Evolutionary conservation across 2,113 vertebrate genomes (phyloP), one percentile per base, ranked within the genome.

Genomic region (Vanacampus margaritifer): DNA sequence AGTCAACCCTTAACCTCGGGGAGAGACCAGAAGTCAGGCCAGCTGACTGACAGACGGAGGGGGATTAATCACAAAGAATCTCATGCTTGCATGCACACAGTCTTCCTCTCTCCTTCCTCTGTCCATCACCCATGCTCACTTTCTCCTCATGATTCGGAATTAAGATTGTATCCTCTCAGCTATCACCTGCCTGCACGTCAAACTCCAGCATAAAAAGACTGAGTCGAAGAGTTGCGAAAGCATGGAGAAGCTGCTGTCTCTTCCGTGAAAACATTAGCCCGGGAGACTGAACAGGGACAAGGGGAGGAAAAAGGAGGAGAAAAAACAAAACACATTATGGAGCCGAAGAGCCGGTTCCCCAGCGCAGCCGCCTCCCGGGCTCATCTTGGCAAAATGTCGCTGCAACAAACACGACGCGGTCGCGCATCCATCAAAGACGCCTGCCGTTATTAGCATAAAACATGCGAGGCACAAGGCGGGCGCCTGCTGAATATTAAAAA

Each of bases 51-150:
- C 69, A 72, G 71, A 72, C 72, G 71, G 21, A 46, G 59, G 73
- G 28, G 74, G 86, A 89, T 89, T 84, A 88, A 86, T 85, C 85
- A 80, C 75, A 79, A 73, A 14, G 41, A 82, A 85, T 87, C 80
- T 78, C 79, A 85, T 65, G 79, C 80, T 73, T 75, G 72, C 70
- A n/a, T 8, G 51, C 57, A 72, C 78, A 69, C 72, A 73, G 54
- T 48, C 11, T 50, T 32, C 19, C 56, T 3, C 51, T 16, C 43
- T 50, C 36, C 13, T 41, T 71, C 58, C 46, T 71, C 54, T 21
- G 41, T 58, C 75, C 21, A 14, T 39, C 28, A 23, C 28, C 28
- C 39, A 23, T 56, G 43, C 67, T 74, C 50, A 75, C 62, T 56
- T 63, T 64, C 65, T 59, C 66, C 62, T 62, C 62, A 63, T 56